phyloP scores from a whole-genome alignment of 2,113 vertebrate species.

The Brachionichthys hirsutus region DNA sequence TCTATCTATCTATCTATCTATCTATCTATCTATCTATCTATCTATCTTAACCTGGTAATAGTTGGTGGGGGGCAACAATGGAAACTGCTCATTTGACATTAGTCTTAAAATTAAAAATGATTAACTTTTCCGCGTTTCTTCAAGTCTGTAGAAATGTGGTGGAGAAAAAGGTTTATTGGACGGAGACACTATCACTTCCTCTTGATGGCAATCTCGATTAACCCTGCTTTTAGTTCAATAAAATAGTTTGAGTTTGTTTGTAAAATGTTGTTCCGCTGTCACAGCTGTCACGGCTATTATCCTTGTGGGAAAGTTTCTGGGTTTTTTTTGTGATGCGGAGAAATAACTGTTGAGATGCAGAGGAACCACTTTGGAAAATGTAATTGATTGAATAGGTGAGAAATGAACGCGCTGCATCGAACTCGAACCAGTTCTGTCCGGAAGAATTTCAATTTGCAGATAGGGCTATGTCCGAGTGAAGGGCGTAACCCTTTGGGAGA shows the following conservation, averaged over 20 bases:
- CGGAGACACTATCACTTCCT: conserved; percentile 56
- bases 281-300: conserved; percentile 8
- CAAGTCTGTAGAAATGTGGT: neutral
- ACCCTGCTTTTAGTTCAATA: conserved; percentile 45
- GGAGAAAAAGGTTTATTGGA: conserved; percentile 44
- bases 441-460: conserved; percentile 1
- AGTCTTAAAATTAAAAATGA: neutral
- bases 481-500: no score
- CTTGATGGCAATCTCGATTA: conserved; percentile 47
- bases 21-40: conserved; percentile 9
- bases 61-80: neutral
- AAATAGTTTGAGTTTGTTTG: conserved; percentile 37
- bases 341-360: neutral
- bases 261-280: conserved; percentile 43
- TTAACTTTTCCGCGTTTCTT: neutral
- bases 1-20: conserved; percentile 32
- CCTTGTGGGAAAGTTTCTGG: conserved; percentile 21
- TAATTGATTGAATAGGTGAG: neutral
- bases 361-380: neutral
- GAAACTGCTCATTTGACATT: neutral
- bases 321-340: neutral
- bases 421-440: neutral
- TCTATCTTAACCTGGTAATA: neutral
- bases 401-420: neutral
- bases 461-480: no score